phyloP scores from a whole-genome alignment of 1,140 invertebrate species.

The Drosophila funebris region DNA sequence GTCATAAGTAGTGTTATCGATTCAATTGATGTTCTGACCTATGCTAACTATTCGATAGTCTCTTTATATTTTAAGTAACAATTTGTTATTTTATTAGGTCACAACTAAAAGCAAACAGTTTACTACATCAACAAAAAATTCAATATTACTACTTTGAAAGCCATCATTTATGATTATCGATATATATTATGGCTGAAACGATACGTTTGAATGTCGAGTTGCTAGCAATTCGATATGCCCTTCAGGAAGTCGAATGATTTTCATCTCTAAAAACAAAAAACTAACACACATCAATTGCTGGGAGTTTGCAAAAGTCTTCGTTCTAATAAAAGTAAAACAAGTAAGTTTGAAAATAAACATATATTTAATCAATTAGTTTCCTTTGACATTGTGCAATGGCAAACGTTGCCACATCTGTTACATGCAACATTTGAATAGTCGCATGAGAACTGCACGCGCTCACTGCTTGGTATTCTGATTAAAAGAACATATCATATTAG shows the following conservation, averaged over 20 bases:
- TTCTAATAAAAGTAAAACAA: slow-evolving; percentile 7
- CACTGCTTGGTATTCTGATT: background rate
- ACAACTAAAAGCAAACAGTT: too few species aligned
- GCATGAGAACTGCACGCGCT: slow-evolving; percentile 1
- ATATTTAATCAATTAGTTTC: background rate
- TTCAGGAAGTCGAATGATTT: background rate
- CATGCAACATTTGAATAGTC: background rate
- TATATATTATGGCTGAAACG: background rate
- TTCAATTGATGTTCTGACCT: background rate
- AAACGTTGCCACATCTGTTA: background rate
- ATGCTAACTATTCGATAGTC: too few species aligned
- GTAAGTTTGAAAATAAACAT: slow-evolving; percentile 15
- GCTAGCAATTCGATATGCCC: background rate
- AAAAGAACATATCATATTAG: slow-evolving; percentile 8
- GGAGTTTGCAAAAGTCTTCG: slow-evolving; percentile 7
- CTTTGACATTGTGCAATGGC: slow-evolving; percentile 21
- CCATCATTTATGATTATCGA: background rate
- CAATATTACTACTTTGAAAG: too few species aligned
- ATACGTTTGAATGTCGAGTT: background rate
- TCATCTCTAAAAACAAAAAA: slow-evolving; percentile 8
- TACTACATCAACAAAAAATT: background rate
- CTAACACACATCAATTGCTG: background rate
- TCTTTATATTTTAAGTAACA: too few species aligned
- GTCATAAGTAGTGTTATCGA: background rate
- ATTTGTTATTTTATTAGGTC: too few species aligned